Conservation (phyloP, 2,797 vertebrate genomes). For the Oryzias sinensis region DNA sequence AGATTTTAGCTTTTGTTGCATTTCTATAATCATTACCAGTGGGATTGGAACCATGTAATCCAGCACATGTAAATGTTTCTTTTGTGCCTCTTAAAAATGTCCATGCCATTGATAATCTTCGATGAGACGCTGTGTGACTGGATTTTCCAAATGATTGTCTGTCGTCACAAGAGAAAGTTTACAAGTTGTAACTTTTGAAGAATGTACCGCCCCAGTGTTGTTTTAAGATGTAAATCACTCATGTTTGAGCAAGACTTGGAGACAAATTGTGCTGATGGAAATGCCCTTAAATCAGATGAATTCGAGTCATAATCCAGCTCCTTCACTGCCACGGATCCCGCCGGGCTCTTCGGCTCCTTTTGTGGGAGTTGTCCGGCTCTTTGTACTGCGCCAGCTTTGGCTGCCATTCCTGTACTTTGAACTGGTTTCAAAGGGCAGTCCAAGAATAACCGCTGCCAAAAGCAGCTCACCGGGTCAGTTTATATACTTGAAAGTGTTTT, state of each 20-base stretch:
- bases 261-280: slow-evolving; percentile 9
- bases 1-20: slow-evolving; percentile 9
- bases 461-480: slow-evolving; percentile 44
- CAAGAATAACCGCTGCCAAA: slow-evolving; percentile 22
- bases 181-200: slow-evolving; percentile 10
- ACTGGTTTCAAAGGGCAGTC: slow-evolving; percentile 16
- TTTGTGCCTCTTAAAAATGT: slow-evolving; percentile 32
- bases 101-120: slow-evolving; percentile 40
- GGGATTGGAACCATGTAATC: slow-evolving; percentile 10
- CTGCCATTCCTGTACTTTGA: slow-evolving; percentile 18
- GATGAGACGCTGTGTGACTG: not conserved
- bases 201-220: slow-evolving; percentile 11
- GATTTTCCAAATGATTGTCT: slow-evolving; percentile 1
- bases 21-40: slow-evolving; percentile 10
- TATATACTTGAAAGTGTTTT: slow-evolving; percentile 69
- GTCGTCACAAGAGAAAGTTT: slow-evolving; percentile 9
- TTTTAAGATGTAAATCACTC: slow-evolving; percentile 2
- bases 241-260: slow-evolving; percentile 4
- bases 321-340: slow-evolving; percentile 48
- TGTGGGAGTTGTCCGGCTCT: slow-evolving; percentile 4
- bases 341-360: slow-evolving; percentile 26
- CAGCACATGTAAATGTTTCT: slow-evolving; percentile 11
- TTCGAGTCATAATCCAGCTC: slow-evolving; percentile 23
- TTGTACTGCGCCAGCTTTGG: slow-evolving; percentile 16
- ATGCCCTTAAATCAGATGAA: slow-evolving; percentile 13